Evolutionary conservation across 2,888 invertebrate species (phyloP).

Genomic region (Lasius fuliginosus): DNA sequence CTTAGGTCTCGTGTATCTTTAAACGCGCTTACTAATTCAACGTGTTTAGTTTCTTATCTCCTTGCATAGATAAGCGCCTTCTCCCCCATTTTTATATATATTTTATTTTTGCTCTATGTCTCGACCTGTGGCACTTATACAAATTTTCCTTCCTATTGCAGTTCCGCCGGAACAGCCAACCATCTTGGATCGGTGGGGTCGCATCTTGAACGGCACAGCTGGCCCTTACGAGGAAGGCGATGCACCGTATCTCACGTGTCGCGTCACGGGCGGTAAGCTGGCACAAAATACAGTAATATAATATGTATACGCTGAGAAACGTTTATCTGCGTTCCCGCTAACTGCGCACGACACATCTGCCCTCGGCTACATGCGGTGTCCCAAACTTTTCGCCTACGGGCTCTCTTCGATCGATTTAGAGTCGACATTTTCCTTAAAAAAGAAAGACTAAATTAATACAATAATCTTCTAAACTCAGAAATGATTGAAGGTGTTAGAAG

Average conservation of each 20-base stretch:
- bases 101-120: background rate
- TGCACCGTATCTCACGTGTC: constrained; percentile 94
- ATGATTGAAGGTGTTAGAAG: background rate
- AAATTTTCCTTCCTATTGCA: constrained; percentile 87
- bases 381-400: background rate
- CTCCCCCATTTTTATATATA: background rate
- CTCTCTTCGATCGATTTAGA: background rate
- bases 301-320: constrained; percentile 35
- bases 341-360: constrained; percentile 6
- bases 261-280: constrained; percentile 94
- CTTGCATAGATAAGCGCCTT: background rate
- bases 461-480: background rate
- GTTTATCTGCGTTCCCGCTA: constrained; percentile 7
- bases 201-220: constrained; percentile 92
- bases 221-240: constrained; percentile 96
- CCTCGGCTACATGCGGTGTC: background rate
- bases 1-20: background rate
- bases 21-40: background rate
- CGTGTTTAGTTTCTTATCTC: background rate
- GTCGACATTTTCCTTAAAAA: background rate
- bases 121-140: background rate
- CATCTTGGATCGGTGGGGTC: constrained; percentile 94
- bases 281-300: constrained; percentile 32
- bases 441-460: background rate
- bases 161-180: constrained; percentile 96